Evolutionary conservation across 2,888 invertebrate species (phyloP).

Genomic region (Allacma fusca): DNA sequence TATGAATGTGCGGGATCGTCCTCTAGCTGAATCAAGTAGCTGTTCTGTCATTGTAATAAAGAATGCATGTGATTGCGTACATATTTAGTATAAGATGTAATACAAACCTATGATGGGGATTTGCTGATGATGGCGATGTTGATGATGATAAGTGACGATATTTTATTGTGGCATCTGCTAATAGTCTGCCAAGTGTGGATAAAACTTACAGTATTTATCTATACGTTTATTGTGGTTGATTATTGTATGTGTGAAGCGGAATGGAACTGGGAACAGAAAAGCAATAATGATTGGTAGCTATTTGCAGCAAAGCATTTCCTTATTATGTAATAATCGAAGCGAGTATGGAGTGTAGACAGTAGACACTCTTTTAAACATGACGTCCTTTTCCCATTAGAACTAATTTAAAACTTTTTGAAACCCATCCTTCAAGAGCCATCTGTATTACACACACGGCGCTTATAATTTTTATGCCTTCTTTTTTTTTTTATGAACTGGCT

Average conservation of each 20-base stretch:
- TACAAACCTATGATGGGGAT: neutral
- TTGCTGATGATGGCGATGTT: neutral
- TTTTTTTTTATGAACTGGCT: constrained; percentile 1
- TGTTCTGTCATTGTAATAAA: neutral
- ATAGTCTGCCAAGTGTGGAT: neutral
- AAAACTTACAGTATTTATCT: neutral
- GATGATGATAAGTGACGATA: constrained; percentile 11
- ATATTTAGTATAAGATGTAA: neutral
- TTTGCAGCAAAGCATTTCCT: constrained; percentile 35
- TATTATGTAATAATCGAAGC: constrained; percentile 30
- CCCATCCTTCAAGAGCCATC: too few relatives aligned
- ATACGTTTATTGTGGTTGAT: neutral
- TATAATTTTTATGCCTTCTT: neutral
- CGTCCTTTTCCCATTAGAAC: constrained; percentile 30
- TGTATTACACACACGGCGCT: too few relatives aligned
- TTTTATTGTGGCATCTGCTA: neutral
- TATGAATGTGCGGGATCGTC: too few relatives aligned
- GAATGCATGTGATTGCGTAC: neutral
- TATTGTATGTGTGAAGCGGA: constrained; percentile 4
- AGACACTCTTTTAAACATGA: constrained; percentile 18
- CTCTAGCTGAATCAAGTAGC: neutral
- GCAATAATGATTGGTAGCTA: constrained; percentile 38
- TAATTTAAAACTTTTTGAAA: constrained; percentile 28
- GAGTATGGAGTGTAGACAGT: constrained; percentile 14
- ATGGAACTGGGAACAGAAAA: constrained; percentile 34